A percentile compares a stretch with the other conserved stretches of the same genome.
These are phyloP conservation scores for Oncorhynchus masou DNA, from an alignment of 2,113 vertebrate genomes.

Conservation along the genomic window DNA sequence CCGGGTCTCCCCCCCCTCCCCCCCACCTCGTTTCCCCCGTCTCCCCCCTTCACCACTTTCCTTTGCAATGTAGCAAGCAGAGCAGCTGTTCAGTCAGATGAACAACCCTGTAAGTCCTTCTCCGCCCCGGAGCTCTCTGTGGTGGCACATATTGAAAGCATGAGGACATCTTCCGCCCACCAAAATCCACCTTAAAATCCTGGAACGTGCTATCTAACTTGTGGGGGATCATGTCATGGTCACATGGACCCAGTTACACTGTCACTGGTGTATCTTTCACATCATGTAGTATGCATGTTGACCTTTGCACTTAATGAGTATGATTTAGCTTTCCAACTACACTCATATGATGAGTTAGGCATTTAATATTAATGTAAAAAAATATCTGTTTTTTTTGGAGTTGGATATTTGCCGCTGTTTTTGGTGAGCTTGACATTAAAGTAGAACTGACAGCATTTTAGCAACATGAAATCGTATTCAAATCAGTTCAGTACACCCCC, in stretches of 20 bases:
- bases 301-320: neutral
- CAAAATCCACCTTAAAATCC: neutral
- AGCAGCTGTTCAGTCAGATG: conserved; percentile 99
- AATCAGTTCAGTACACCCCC: too few relatives aligned
- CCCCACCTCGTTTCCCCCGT: conserved; percentile 8
- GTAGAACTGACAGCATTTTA: too few relatives aligned
- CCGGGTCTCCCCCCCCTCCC: conserved; percentile 80
- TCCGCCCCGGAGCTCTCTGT: conserved; percentile 72
- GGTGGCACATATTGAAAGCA: conserved; percentile 88
- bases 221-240: neutral
- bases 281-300: neutral
- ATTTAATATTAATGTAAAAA: too few relatives aligned
- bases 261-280: neutral
- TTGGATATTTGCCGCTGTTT: too few relatives aligned
- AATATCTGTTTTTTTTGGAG: too few relatives aligned
- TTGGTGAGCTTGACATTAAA: too few relatives aligned
- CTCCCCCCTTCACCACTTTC: conserved; percentile 47
- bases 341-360: too few relatives aligned
- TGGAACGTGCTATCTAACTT: neutral
- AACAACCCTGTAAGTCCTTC: conserved; percentile 97
- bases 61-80: conserved; percentile 98
- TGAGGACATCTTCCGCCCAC: conserved; percentile 76
- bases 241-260: neutral
- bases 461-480: too few relatives aligned
- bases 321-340: too few relatives aligned